A percentile compares a stretch with the other conserved stretches of the same genome.
These are phyloP conservation scores for Drosophila demipolita DNA, from an alignment of 2,888 invertebrate species.

Conservation along the genomic window DNA sequence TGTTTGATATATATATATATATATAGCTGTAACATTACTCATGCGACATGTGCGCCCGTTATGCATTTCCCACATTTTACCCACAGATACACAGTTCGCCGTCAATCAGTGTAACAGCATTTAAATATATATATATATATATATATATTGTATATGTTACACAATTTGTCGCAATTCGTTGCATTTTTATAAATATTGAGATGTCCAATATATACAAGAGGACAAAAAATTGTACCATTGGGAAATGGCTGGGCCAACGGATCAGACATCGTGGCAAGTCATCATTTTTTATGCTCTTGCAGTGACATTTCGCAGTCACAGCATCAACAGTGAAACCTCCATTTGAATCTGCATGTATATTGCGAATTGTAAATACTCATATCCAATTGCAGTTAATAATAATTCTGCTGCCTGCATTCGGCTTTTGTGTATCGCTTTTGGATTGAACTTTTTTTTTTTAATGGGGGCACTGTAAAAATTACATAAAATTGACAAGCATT, in stretches of 20 bases:
- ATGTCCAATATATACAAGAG: constrained; percentile 13
- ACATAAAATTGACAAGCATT: constrained; percentile 24
- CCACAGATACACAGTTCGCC: constrained; percentile 62
- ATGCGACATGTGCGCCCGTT: constrained; percentile 56
- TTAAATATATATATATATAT: constrained; percentile 54
- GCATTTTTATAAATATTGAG: constrained; percentile 69
- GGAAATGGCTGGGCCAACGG: constrained; percentile 49
- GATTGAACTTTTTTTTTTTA: not conserved
- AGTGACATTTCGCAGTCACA: constrained; percentile 66
- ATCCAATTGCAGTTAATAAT: constrained; percentile 56
- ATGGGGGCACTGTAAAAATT: not conserved
- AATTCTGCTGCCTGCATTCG: constrained; percentile 36
- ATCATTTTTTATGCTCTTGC: constrained; percentile 75
- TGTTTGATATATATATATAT: constrained; percentile 6
- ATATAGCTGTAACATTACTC: constrained; percentile 66
- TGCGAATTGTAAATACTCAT: constrained; percentile 42
- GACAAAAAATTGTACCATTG: constrained; percentile 62
- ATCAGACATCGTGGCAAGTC: constrained; percentile 74
- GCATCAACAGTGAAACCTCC: constrained; percentile 1
- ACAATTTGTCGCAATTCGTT: constrained; percentile 50
- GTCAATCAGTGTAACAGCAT: constrained; percentile 76
- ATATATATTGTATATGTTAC: constrained; percentile 34
- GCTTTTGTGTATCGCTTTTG: constrained; percentile 3
- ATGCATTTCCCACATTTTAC: constrained; percentile 26
- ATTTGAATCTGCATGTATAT: constrained; percentile 52